Base-by-base conservation (phyloP, 2,113 vertebrate genomes). In the Hepsetus odoe region DNA sequence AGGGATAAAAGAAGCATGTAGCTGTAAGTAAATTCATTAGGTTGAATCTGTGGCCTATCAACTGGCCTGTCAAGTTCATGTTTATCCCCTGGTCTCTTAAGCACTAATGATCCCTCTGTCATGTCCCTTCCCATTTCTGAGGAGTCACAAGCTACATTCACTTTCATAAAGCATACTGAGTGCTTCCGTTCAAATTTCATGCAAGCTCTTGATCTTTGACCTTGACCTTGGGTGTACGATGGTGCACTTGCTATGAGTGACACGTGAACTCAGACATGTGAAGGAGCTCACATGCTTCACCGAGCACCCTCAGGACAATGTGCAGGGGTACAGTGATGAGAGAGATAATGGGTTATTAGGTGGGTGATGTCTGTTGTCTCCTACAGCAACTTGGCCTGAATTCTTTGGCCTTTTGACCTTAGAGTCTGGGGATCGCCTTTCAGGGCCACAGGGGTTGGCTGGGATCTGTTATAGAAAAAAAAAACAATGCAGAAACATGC, bases 181-280 rank as follows among this genome's bases (percentile, higher is more conserved):
- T 28, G 2, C 51, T 79, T n/a, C 53, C 26, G 64, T 69, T 59
- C 74, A 14, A 86, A 38, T 81, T 82, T 86, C 72, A 70, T 64
- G 67, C 61, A 64, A 33, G 61, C 24, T 20, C 58, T 33, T 68
- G 44, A 56, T 16, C 72, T 59, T 38, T 78, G 59, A 75, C 79
- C 72, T 68, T 82, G 71, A 40, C 69, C 49, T 46, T 66, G 46
- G 70, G 33, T 49, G 46, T 49, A 18, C 46, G 1, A 18, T 49
- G 22, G 46, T 74, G 80, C 71, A 80, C 83, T 55, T 81, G 72
- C 82, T 35, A 3, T 22, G 51, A 72, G 72, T 78, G 84, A 87
- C 84, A 84, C 53, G 79, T 86, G 84, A 88, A 42, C 81, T 86
- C 73, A 79, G 84, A 86, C 86, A 82, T 78, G 85, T 83, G 83